Conservation (phyloP, 1,140 invertebrate species). For the Drosophila seguyi region DNA sequence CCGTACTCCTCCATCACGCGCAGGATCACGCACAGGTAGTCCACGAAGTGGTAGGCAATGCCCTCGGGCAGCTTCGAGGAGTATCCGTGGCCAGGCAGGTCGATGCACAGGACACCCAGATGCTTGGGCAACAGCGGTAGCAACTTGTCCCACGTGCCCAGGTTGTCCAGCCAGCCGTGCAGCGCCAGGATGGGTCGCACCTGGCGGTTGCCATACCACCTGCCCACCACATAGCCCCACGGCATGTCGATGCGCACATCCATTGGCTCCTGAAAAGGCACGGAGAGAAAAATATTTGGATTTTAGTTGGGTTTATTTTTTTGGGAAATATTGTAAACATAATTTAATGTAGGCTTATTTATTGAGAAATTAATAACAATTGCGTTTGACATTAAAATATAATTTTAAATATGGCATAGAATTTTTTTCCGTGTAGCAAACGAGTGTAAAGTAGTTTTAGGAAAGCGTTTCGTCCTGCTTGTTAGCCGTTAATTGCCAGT, state of each 20-base stretch:
- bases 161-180: conserved; percentile 92
- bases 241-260: conserved; percentile 89
- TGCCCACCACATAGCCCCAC: conserved; percentile 89
- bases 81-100: conserved; percentile 90
- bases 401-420: no score
- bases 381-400: no score
- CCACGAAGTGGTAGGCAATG: conserved; percentile 87
- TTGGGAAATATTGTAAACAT: no score
- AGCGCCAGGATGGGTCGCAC: conserved; percentile 89
- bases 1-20: conserved; percentile 88
- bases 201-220: conserved; percentile 89
- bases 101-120: conserved; percentile 88
- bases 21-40: conserved; percentile 87
- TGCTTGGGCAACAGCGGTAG: conserved; percentile 88
- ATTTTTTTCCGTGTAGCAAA: background rate
- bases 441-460: background rate
- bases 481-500: conserved; percentile 51
- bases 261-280: conserved; percentile 82
- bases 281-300: background rate
- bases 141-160: conserved; percentile 90
- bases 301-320: no score
- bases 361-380: no score
- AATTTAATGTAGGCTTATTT: no score
- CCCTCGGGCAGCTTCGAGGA: conserved; percentile 89
- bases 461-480: conserved; percentile 24